These are phyloP conservation scores for Premnoplex brunnescens DNA, from an alignment of 2,797 vertebrate species.

Conservation along the genomic window DNA sequence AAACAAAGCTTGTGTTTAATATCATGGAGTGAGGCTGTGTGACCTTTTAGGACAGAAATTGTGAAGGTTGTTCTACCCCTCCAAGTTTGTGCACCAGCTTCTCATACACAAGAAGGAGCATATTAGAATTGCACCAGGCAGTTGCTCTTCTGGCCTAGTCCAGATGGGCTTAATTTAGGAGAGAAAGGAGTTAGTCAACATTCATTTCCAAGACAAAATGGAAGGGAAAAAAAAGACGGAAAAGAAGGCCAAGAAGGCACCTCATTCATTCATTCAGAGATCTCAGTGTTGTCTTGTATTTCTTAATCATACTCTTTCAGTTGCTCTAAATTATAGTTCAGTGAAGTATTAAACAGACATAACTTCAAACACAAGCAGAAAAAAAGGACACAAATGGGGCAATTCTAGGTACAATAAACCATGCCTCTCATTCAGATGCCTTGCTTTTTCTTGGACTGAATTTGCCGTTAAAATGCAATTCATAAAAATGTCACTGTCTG, in stretches of 20 bases:
- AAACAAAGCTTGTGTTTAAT: neutral
- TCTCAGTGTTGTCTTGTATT: neutral
- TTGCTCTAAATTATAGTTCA: conserved; percentile 39
- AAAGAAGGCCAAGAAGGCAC: neutral
- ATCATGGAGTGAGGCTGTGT: neutral
- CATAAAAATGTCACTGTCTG: neutral
- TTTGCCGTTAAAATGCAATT: conserved; percentile 13
- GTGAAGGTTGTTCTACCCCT: neutral
- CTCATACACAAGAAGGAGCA: neutral
- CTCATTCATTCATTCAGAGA: conserved; percentile 1
- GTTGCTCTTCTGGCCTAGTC: neutral
- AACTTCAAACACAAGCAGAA: conserved; percentile 23
- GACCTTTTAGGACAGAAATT: neutral
- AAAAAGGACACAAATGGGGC: conserved; percentile 23
- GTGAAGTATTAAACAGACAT: conserved; percentile 53
- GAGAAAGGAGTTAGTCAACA: neutral
- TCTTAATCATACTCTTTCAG: conserved; percentile 23
- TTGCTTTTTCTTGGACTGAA: conserved; percentile 24
- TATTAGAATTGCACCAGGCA: neutral
- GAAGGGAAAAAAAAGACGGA: neutral
- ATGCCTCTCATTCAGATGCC: conserved; percentile 10
- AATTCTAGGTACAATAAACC: conserved; percentile 42
- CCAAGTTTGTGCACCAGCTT: neutral
- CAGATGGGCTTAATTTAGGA: neutral
- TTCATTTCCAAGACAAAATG: neutral